phyloP scores from a whole-genome alignment of 2,797 vertebrate genomes.

The Heterohyrax brucei region DNA sequence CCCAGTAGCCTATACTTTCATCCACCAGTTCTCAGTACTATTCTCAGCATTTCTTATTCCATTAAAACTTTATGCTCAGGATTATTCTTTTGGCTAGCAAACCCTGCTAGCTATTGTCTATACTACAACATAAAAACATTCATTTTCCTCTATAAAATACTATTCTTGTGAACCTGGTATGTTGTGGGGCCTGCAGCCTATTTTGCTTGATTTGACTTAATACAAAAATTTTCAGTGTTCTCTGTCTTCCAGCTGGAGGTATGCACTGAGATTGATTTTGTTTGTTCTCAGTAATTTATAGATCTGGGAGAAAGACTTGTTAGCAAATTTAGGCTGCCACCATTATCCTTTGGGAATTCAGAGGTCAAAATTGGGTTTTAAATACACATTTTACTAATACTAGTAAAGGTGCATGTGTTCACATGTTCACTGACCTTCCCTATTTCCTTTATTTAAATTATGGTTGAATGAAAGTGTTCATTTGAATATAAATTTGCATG shows the following conservation, averaged over 20 bases:
- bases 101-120: neutral
- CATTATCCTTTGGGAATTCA: neutral
- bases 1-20: neutral
- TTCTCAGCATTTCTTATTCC: neutral
- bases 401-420: neutral
- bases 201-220: neutral
- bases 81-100: neutral
- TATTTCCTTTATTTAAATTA: neutral
- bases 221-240: neutral
- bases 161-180: neutral
- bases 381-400: neutral
- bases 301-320: neutral
- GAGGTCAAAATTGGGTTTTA: neutral
- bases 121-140: neutral
- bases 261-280: neutral
- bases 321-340: constrained; percentile 2
- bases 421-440: neutral
- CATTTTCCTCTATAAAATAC: neutral
- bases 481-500: too few relatives aligned
- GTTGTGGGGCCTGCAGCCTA: neutral
- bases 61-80: neutral
- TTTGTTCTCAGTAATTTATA: neutral
- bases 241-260: neutral
- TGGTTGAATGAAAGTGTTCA: too few relatives aligned
- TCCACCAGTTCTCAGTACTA: neutral